Evolutionary conservation across 2,797 vertebrate genomes (phyloP).

Genomic region (Malurus leucopterus): DNA sequence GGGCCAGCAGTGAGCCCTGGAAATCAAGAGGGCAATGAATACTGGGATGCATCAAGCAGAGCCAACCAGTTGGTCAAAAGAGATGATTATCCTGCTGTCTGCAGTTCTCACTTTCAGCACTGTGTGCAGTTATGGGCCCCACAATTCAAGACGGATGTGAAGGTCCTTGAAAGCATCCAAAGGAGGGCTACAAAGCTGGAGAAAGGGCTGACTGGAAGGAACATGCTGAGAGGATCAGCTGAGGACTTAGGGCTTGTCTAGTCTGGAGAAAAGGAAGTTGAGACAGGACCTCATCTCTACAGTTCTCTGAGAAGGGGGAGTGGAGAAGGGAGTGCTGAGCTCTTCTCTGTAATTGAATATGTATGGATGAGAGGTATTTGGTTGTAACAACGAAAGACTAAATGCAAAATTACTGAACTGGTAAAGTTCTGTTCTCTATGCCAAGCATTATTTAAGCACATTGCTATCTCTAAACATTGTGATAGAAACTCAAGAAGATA

Average conservation of each 20-base stretch:
- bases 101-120: neutral
- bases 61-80: neutral
- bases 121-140: neutral
- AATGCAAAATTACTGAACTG: neutral
- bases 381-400: neutral
- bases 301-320: neutral
- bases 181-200: neutral
- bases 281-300: neutral
- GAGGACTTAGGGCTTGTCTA: neutral
- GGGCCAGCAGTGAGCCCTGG: neutral
- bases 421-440: neutral
- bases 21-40: rapidly evolving
- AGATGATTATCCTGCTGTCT: neutral
- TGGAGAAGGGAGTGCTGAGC: neutral
- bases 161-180: neutral
- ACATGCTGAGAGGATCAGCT: rapidly evolving
- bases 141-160: neutral
- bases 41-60: neutral
- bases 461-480: neutral
- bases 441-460: neutral
- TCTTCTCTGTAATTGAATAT: neutral
- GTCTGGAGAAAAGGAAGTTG: neutral
- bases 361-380: neutral
- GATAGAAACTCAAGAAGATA: neutral
- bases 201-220: neutral